A percentile compares a stretch with the other conserved stretches of the same genome.
Evolutionary conservation across 2,113 vertebrate species (phyloP).

Genomic region (Seriola rivoliana): DNA sequence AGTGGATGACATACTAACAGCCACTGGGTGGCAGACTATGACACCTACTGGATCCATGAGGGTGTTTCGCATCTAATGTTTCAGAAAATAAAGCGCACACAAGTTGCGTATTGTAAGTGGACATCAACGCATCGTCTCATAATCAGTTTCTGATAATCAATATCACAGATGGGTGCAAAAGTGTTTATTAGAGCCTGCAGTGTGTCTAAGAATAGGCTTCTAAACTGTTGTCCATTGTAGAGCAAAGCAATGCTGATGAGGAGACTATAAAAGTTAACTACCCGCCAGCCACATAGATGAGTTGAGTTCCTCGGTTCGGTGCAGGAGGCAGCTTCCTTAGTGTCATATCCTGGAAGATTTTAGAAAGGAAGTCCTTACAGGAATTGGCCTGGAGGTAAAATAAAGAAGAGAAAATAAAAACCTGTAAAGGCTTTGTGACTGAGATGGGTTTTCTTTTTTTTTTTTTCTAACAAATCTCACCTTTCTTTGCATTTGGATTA

Average conservation of each 20-base stretch:
- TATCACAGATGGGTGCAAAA: not conserved
- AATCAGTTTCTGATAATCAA: not conserved
- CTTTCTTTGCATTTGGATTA: not conserved
- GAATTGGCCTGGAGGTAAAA: conserved; percentile 79
- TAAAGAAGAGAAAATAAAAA: not conserved
- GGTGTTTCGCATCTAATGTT: no score
- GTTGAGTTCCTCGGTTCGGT: conserved; percentile 83
- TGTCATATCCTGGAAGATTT: conserved; percentile 90
- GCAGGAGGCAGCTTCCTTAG: conserved; percentile 83
- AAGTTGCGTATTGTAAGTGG: not conserved
- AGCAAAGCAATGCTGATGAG: not conserved
- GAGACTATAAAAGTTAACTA: conserved; percentile 18
- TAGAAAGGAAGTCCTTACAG: conserved; percentile 88
- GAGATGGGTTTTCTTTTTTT: no score
- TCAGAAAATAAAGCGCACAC: not conserved
- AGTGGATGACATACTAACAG: not conserved
- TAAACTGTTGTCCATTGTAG: not conserved
- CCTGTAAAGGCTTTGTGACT: not conserved
- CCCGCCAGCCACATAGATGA: conserved; percentile 88
- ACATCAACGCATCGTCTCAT: not conserved
- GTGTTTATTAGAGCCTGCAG: not conserved
- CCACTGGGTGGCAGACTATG: conserved; percentile 54
- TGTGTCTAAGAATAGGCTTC: not conserved
- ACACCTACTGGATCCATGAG: not conserved
- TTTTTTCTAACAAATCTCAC: not conserved